Evolutionary conservation across 2,888 invertebrate genomes (phyloP).

Genomic region (Drosophila anceps): DNA sequence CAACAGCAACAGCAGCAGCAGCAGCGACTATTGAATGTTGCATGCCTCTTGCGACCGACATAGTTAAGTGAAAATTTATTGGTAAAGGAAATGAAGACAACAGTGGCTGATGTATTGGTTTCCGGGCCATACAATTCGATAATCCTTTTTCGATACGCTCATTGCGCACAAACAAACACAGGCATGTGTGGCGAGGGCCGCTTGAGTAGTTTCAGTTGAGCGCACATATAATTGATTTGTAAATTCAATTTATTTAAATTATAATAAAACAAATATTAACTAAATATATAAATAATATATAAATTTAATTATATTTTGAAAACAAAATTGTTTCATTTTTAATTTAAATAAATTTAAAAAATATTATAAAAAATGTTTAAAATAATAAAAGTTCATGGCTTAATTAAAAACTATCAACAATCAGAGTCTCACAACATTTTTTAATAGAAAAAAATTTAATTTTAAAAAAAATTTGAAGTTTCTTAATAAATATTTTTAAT

Average conservation of each 20-base stretch:
- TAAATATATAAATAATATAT: too few relatives aligned
- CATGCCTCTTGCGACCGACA: conserved; percentile 63
- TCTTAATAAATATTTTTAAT: too few relatives aligned
- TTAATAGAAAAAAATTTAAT: too few relatives aligned
- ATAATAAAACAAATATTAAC: too few relatives aligned
- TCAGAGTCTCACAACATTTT: too few relatives aligned
- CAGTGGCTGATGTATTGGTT: conserved; percentile 68
- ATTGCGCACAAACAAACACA: conserved; percentile 12
- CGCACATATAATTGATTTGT: not conserved
- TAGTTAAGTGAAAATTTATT: conserved; percentile 78
- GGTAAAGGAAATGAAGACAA: conserved; percentile 72
- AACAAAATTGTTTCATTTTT: too few relatives aligned
- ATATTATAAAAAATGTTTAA: too few relatives aligned
- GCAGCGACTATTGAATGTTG: conserved; percentile 45
- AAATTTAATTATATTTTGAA: too few relatives aligned
- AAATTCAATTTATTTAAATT: not conserved
- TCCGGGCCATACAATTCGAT: conserved; percentile 70
- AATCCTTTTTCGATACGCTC: conserved; percentile 67
- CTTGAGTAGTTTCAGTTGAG: not conserved
- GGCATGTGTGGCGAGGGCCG: conserved; percentile 22
- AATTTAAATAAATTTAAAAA: too few relatives aligned
- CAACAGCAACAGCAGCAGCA: conserved; percentile 1
- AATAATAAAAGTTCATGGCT: too few relatives aligned
- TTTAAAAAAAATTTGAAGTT: too few relatives aligned
- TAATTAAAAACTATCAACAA: too few relatives aligned